Base-by-base conservation (phyloP, 2,797 vertebrate species). In the Spondyliosoma cantharus region DNA sequence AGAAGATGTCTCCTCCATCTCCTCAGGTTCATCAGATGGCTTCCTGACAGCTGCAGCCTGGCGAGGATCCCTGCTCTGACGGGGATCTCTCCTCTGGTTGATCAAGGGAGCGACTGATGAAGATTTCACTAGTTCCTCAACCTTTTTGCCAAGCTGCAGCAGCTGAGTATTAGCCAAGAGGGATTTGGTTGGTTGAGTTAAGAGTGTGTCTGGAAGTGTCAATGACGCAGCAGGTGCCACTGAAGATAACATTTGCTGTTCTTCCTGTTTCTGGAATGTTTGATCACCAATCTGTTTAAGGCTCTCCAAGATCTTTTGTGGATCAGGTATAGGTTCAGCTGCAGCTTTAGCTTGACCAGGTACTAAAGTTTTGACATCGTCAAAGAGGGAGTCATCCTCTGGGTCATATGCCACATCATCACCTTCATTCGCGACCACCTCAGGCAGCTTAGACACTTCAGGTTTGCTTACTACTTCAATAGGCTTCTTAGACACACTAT, bases 401-500 rank as follows among this genome's bases (percentile, higher is more conserved):
- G 98, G 98, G 85, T 99, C 98, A 0, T 99, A 99, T 0, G 97
- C 98, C 67, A 98, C 96, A 81, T 99, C 98, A 82, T 99, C 97
- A 24, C 94, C 94, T 78, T 93, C 91, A 72, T 52, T 73, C 8
- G 8, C 45, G 45, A 29, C 73, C 12, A 65, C 13, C 46, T 93
- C 96, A 0, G 91, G 61, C 9, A 85, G 86, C 58, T 93, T 95
- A n/a, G 93, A 89, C 11, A 76, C 17, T 1, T 89, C 91, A 0
- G 90, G 93, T 8, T 78, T 90, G n/a, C 85, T 93, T 12, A 93
- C 84, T 4, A 81, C 78, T 20, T 95, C 94, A 27, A 68, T 73
- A 3, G 86, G 80, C 63, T 91, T 93, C 60, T 94, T 95, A 1
- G 91, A 60, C 15, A 83, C 62, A 80, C 79, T 93, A 69, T 96